Evolutionary conservation across 1,140 invertebrate species (phyloP), one percentile per base, ranked within the genome.

Genomic region (Bilobella aurantiaca): DNA sequence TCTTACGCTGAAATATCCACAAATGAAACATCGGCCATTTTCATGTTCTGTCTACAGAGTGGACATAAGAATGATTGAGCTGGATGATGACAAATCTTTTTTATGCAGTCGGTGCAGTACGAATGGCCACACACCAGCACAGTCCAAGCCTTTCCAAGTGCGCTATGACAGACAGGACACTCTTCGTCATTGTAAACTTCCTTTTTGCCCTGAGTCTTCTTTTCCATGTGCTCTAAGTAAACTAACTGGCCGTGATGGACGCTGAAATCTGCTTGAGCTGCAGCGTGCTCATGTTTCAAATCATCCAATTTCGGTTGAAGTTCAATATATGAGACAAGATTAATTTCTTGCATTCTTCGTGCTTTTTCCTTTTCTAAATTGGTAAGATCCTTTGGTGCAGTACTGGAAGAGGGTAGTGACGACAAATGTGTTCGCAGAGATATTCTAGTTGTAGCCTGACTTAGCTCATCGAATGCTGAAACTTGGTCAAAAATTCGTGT

Each of bases 381-480:
- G 25, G 49, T 5, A 3, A 73, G 60, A 30, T 66, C 66, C 61
- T 69, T 69, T 64, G 53, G 68, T 58, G 18, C n/a, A n/a, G n/a
- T 75, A 63, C 72, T 72, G 60, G 62, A 74, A 69, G 63, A 63
- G 27, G 12, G 73, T 69, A 49, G 70, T 71, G 49, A 3, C 27
- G 29, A 2, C 32, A 37, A 74, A 63, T 47, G 46, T 27, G 28
- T 27, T n/a, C 62, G 30, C 16, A 70, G n/a, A 62, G 82, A 74
- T 23, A 90, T 76, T 42, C 87, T 75, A 46, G 84, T 81, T 67
- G 85, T 87, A 27, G 86, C 87, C 83, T 90, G 89, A 68, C 82
- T 81, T 29, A 90, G 73, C 77, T 91, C 88, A 78, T 90, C 88
- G 49, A 83, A 78, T 8, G 83, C 82, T 31, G 81, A 81, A 2